Base-by-base conservation (phyloP, 2,113 vertebrate species). In the Henicopernis longicauda region DNA sequence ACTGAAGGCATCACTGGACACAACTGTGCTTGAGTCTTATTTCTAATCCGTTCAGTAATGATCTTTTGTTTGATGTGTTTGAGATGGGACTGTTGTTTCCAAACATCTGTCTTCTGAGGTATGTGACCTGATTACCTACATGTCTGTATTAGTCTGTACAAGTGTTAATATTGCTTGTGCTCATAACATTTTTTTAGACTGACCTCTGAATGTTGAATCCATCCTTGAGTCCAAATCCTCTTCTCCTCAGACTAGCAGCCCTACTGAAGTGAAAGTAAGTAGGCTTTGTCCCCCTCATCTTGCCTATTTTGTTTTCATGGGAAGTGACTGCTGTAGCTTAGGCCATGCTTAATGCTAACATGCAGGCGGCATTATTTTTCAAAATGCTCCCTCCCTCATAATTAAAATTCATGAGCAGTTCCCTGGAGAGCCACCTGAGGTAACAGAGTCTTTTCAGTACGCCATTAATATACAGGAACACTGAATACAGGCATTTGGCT, bases 371-470 rank as follows among this genome's bases (percentile, higher is more conserved):
- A 66, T 91, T 90, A 91, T 91, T 97, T 92, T 92, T 67, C 69
- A 86, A 90, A 93, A 80, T 63, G 34, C 81, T 97, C 96, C 82
- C 89, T 97, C 97, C 96, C 81, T 93, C 76, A 86, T 95, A 80
- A 97, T 98, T 98, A 96, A 98, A 97, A 95, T 95, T 62, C 92
- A 95, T 95, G 96, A 89, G 84, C 88, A 69, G 92, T 89, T 96
- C 96, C 95, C 96, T 10, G 2, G 95, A 96, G 97, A 98, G 96
- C 97, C 96, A 97, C 97, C 97, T 97, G 97, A 96, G 97, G 97
- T 97, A 97, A 97, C 95, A 44, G 34, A 92, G 96, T 90, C 97
- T 97, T 97, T 97, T 97, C 97, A 98, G 97, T 90, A 81, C 5
- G 16, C 92, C 96, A 93, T 97, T 97, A 97, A 97, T 97, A 97